Conservation (phyloP, 2,888 invertebrate species). For the Dascillus cervinus region DNA sequence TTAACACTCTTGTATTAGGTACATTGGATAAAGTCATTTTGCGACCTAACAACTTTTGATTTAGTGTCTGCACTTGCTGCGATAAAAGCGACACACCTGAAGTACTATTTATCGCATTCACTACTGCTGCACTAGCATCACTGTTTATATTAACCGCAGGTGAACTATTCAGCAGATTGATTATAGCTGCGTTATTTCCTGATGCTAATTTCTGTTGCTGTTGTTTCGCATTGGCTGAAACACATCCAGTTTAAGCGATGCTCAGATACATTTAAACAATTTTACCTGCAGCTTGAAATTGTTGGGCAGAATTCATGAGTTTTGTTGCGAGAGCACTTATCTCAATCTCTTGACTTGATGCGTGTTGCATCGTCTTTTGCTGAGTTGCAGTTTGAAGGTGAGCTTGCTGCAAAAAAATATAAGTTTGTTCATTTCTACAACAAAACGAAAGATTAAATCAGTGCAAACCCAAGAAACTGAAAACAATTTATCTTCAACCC, state of each 20-base stretch:
- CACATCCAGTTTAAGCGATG: too few species aligned
- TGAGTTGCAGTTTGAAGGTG: conserved; percentile 50
- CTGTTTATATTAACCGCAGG: conserved; percentile 51
- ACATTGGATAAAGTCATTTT: conserved; percentile 52
- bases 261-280: too few species aligned
- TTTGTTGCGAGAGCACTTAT: conserved; percentile 73
- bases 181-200: conserved; percentile 63
- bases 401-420: conserved; percentile 49
- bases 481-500: too few species aligned
- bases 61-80: conserved; percentile 33
- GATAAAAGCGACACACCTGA: conserved; percentile 29
- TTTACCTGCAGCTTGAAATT: conserved; percentile 62
- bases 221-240: conserved; percentile 27
- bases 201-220: conserved; percentile 38
- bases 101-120: conserved; percentile 39
- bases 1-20: conserved; percentile 38
- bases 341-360: conserved; percentile 51
- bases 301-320: conserved; percentile 75
- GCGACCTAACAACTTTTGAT: conserved; percentile 45
- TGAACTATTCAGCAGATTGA: conserved; percentile 70
- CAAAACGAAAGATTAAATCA: too few species aligned
- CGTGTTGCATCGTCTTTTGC: conserved; percentile 21
- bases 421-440: neutral
- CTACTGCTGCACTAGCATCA: conserved; percentile 55
- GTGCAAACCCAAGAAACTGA: neutral